Evolutionary conservation across 1,140 invertebrate species (phyloP), one percentile per base, ranked within the genome.

Genomic region (Formica exsecta): DNA sequence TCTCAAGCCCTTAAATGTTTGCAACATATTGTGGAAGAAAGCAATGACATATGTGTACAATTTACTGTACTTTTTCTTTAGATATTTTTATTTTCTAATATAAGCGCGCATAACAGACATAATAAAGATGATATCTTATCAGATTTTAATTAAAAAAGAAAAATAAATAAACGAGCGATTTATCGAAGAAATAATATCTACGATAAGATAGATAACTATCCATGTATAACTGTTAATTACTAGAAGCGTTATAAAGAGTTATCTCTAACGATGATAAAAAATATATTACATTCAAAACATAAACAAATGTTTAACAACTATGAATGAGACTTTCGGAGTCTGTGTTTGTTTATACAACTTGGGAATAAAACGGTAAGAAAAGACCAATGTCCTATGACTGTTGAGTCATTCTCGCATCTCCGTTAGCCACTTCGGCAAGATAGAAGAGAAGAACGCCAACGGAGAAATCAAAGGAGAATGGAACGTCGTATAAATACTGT

Each of bases 391-490:
- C 13, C 32, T 32, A 36, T 25, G 32, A 44, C 22, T 36, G 73
- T 80, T 65, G 66, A 65, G 29, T 13, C 44, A 64, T 41, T 65
- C 48, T 57, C 59, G 22, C 36, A 54, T 62, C 54, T 86, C 70
- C 11, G 38, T 64, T 57, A 64, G 76, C 9, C 74, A 70, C 19
- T 86, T 61, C 25, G 59, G 19, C 22, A 54, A 59, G 32, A 62
- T 68, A 57, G 48, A 19, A 29, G 41, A 73, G 74, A 87, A 75
- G 59, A 25, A 51, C 16, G 13, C 54, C 11, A 61, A 44, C 5
- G 25, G 11, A 51, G 11, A 79, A 68, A 29, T 65, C 59, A 54
- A 85, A 71, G 38, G 48, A 68, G 22, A 73, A 81, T 51, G 32
- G 36, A 83, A 81, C 59, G 36, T 25, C 59, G 41, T 54, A 64